Base-by-base conservation (phyloP, 2,888 invertebrate species). In the Omphaloscelis lunosa region DNA sequence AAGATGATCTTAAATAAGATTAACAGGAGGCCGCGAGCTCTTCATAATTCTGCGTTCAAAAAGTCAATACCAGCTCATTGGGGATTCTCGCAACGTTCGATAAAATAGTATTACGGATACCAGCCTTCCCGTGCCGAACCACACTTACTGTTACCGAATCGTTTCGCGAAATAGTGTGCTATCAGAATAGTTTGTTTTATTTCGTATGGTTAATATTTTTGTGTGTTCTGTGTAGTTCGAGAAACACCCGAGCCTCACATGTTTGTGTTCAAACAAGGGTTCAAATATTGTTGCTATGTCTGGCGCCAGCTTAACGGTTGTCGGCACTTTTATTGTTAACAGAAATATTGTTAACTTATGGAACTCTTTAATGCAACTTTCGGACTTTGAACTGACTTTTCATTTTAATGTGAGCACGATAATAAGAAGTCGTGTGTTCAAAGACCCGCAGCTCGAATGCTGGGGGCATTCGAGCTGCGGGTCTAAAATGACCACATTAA, bases 1-100 rank as follows among this genome's bases (percentile, higher is more conserved):
- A 82, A 83, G n/a, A 86, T 72, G 73, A 74, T 85, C 73, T 77
- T 61, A 82, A 77, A 83, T 81, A 81, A 85, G 71, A 82, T 83
- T 83, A 83, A 82, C 77, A 75, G 72, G 12, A 69, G 74, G 79
- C 83, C 48, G 59, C 59, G 67, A 29, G 56, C 61, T 83, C 79
- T 86, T 86, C 83, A 78, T 86, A 84, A 86, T 84, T 86, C 63
- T 71, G 69, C 41, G 69, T 70, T 82, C 83, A 70, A 82, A 83
- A 78, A 82, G 78, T 86, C 86, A 86, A 84, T 84, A 84, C 69
- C 70, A 51, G 59, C 78, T 86, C 86, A 83, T 84, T 86, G 69
- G 56, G n/a, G 61, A 84, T 84, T 82, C 86, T 78, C 63, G 66
- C 48, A 78, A 53, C 83, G 78, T 84, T 23, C 69, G 66, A 72